Evolutionary conservation across 2,113 vertebrate genomes (phyloP), one percentile per base, ranked within the genome.

Genomic region (Rhineura floridana): DNA sequence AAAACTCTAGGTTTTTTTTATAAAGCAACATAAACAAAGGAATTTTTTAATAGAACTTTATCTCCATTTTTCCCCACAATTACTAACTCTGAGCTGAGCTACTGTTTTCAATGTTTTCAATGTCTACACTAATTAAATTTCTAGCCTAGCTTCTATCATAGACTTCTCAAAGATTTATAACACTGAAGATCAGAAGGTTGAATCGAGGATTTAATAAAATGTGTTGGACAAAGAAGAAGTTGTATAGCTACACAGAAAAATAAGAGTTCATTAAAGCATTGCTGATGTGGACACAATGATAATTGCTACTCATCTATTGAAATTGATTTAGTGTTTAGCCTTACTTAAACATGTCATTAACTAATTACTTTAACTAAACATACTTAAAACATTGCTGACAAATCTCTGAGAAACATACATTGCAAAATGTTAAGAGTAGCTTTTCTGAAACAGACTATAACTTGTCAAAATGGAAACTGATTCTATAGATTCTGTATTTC

Each of bases 171-270:
- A 93, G 93, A 94, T 93, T 94, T 94, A 95, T 94, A 94, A 92
- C 80, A 70, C 82, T 87, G 86, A 91, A 89, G 93, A 93, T 95
- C 93, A 95, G 91, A 95, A 94, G 93, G 90, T 92, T 94, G 91
- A 95, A 92, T 91, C 92, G 93, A 94, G 91, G 91, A 93, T 95
- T 95, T 95, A 94, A 94, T 93, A 94, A 91, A 94, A 94, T 84
- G 10, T 88, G 84, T 93, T 93, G 91, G 89, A 94, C 88, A 94
- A 90, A 94, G 92, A 89, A 94, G 91, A 92, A 93, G 88, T 93
- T 92, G 86, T 84, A 85, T 87, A 91, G 90, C 89, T 95, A 91
- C 1, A 0, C 50, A 91, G 95, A 95, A 95, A 95, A 92, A 17
- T 89, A 95, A 94, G 50, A 75, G 42, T 77, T 89, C 78, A 15